Conservation (phyloP, 2,888 invertebrate genomes). For the Andrena camellia region DNA sequence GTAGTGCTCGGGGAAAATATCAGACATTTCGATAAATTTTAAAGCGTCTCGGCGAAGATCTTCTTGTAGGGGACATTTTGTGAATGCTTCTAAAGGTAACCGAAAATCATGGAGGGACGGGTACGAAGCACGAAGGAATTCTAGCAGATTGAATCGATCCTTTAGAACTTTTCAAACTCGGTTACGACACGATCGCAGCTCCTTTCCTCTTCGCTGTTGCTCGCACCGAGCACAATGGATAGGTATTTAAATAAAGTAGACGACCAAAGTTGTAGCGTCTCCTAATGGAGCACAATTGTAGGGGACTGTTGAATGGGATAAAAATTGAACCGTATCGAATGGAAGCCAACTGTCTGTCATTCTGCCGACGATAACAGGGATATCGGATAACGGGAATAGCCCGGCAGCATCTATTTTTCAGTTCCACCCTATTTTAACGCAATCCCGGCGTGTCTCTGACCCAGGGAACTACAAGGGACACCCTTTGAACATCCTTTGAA, state of each 20-base stretch:
- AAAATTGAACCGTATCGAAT: conserved; percentile 15
- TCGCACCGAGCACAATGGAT: neutral
- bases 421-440: neutral
- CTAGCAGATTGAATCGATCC: neutral
- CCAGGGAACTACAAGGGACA: neutral
- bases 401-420: neutral
- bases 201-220: neutral
- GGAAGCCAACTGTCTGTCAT: neutral
- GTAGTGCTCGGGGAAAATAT: neutral
- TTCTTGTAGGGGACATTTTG: neutral
- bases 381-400: neutral
- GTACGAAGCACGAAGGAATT: neutral
- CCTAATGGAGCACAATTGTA: conserved; percentile 18
- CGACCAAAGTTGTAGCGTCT: neutral
- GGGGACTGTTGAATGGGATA: neutral
- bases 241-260: conserved; percentile 19
- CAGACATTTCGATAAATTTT: neutral
- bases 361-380: neutral
- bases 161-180: conserved; percentile 23
- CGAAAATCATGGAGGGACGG: conserved; percentile 1
- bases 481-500: neutral
- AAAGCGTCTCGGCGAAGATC: neutral
- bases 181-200: conserved; percentile 11
- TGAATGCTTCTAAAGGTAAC: neutral
- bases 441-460: neutral